Conservation (phyloP, 2,797 vertebrate species). For the Microhierax caerulescens region DNA sequence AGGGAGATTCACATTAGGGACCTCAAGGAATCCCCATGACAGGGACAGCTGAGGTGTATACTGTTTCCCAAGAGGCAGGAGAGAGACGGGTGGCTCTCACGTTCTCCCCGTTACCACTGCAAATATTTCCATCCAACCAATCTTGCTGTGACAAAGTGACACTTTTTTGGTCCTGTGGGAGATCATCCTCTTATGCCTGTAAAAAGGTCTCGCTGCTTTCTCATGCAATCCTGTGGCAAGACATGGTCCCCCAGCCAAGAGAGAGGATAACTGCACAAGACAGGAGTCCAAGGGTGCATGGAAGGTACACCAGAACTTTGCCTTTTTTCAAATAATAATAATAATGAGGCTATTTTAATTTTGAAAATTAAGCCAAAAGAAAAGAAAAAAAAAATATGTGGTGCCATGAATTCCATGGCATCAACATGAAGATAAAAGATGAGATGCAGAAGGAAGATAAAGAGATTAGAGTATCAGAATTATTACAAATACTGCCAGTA, state of each 20-base stretch:
- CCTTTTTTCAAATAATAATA: neutral
- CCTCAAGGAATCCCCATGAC: constrained; percentile 23
- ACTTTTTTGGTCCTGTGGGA: neutral
- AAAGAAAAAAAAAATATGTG: neutral
- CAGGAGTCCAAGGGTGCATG: fast-evolving
- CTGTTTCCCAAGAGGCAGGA: constrained; percentile 19
- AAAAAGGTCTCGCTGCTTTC: neutral
- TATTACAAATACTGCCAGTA: neutral
- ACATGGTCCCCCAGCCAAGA: neutral
- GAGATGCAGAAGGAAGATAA: constrained; percentile 51
- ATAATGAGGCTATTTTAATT: neutral
- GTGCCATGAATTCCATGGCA: neutral
- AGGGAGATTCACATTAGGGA: neutral
- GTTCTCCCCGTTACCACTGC: neutral
- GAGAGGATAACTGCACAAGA: neutral
- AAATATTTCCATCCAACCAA: neutral
- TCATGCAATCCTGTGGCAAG: neutral
- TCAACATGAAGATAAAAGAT: neutral
- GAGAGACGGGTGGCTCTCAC: neutral
- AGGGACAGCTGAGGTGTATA: constrained; percentile 44
- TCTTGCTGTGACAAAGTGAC: neutral
- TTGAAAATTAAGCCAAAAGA: neutral
- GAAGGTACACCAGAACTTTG: neutral
- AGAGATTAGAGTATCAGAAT: neutral
- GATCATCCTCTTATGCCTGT: neutral